A percentile compares a stretch with the other conserved stretches of the same genome.
Conservation (phyloP, 2,797 vertebrate genomes). For the Melanotaenia parkinsoni region DNA sequence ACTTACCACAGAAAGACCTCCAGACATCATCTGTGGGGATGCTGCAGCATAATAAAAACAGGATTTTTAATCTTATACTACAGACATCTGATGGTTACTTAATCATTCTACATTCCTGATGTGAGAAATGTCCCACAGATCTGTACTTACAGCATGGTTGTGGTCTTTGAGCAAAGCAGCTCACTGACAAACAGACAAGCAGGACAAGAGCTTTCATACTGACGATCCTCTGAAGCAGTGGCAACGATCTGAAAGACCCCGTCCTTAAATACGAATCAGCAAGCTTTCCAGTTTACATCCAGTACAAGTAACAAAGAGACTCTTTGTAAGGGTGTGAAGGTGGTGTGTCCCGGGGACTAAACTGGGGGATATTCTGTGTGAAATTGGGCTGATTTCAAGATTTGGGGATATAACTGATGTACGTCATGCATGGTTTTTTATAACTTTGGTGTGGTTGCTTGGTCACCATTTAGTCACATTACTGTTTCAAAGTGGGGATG, state of each 20-base stretch:
- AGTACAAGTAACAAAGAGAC: conserved; percentile 3
- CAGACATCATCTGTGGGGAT: conserved; percentile 67
- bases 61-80: no score
- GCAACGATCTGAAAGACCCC: background rate
- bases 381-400: background rate
- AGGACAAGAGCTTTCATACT: conserved; percentile 58
- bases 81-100: no score
- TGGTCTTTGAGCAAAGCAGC: conserved; percentile 64
- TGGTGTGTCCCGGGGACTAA: background rate
- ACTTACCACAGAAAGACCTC: conserved; percentile 70
- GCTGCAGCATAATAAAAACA: conserved; percentile 47
- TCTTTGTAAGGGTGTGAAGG: conserved; percentile 6
- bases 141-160: conserved; percentile 71
- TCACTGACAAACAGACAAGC: conserved; percentile 43
- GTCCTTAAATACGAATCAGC: conserved; percentile 43
- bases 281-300: conserved; percentile 4
- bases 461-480: background rate
- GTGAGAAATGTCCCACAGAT: background rate
- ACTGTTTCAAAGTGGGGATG: background rate
- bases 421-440: background rate
- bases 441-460: no score
- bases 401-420: background rate
- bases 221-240: background rate
- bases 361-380: background rate
- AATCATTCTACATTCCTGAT: no score